A percentile compares a stretch with the other conserved stretches of the same genome.
These are phyloP conservation scores for Drosophila prolongata DNA, from an alignment of 2,888 invertebrate species.

Conservation along the genomic window DNA sequence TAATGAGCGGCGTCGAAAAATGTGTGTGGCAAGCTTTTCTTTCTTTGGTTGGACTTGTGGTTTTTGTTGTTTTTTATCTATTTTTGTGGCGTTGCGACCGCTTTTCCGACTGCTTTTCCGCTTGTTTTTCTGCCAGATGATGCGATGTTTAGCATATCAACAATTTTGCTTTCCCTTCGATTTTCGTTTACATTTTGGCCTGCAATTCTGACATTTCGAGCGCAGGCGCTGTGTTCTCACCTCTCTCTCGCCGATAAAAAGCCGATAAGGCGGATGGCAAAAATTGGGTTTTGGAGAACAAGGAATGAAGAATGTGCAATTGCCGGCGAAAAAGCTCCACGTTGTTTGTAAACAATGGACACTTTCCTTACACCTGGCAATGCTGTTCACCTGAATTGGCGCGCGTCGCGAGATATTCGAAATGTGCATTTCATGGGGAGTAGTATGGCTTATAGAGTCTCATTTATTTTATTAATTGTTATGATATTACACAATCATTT, in stretches of 20 bases:
- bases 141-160: constrained; percentile 40
- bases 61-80: background rate
- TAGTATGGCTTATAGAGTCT: too few species aligned
- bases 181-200: constrained; percentile 66
- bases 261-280: constrained; percentile 1
- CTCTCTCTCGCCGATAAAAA: background rate
- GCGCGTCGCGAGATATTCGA: background rate
- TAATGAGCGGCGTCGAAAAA: constrained; percentile 1
- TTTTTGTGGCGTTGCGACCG: constrained; percentile 1
- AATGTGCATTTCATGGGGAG: background rate
- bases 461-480: too few species aligned
- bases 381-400: constrained; percentile 11
- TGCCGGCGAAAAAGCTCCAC: constrained; percentile 61
- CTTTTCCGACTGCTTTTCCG: constrained; percentile 2
- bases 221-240: constrained; percentile 59
- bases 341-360: constrained; percentile 69
- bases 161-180: constrained; percentile 51
- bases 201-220: constrained; percentile 73
- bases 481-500: too few species aligned
- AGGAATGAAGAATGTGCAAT: constrained; percentile 24
- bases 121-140: constrained; percentile 26
- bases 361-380: constrained; percentile 26
- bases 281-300: background rate
- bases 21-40: constrained; percentile 15
- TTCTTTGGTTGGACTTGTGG: background rate